Evolutionary conservation across 2,797 vertebrate species (phyloP).

Genomic region (Nyctalus aviator): DNA sequence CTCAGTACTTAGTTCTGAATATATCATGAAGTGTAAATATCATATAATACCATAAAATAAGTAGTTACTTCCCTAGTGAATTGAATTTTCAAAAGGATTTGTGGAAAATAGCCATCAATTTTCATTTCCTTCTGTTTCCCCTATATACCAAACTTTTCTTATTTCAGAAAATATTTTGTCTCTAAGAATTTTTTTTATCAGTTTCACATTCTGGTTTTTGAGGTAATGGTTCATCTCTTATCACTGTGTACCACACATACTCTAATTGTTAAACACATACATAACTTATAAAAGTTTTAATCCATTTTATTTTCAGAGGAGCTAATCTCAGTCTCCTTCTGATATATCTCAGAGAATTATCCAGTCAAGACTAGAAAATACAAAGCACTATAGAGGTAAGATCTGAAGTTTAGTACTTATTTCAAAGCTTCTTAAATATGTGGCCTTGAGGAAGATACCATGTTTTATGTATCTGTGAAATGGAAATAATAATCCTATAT

Average conservation of each 20-base stretch:
- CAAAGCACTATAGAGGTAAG: background rate
- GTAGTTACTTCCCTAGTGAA: conserved; percentile 23
- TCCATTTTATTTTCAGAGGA: conserved; percentile 67
- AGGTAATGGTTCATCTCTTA: conserved; percentile 50
- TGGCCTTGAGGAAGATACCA: conserved; percentile 15
- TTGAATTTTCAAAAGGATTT: conserved; percentile 62
- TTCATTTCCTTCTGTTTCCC: conserved; percentile 68
- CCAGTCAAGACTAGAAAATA: background rate
- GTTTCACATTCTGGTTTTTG: conserved; percentile 54
- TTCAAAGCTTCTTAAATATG: background rate
- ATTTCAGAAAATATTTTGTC: conserved; percentile 70
- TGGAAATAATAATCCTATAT: background rate
- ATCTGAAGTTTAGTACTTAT: background rate
- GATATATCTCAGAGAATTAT: background rate
- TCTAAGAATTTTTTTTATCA: conserved; percentile 58
- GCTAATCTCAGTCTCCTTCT: conserved; percentile 49
- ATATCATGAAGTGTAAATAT: conserved; percentile 64
- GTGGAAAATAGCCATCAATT: conserved; percentile 65
- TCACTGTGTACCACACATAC: conserved; percentile 52
- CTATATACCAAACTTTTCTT: conserved; percentile 61
- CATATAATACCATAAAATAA: conserved; percentile 63
- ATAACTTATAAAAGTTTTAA: background rate
- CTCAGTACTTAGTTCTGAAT: conserved; percentile 59
- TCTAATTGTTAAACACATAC: conserved; percentile 59
- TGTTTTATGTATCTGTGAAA: background rate